Evolutionary conservation across 2,113 vertebrate genomes (phyloP).

Genomic region (Rhineura floridana): DNA sequence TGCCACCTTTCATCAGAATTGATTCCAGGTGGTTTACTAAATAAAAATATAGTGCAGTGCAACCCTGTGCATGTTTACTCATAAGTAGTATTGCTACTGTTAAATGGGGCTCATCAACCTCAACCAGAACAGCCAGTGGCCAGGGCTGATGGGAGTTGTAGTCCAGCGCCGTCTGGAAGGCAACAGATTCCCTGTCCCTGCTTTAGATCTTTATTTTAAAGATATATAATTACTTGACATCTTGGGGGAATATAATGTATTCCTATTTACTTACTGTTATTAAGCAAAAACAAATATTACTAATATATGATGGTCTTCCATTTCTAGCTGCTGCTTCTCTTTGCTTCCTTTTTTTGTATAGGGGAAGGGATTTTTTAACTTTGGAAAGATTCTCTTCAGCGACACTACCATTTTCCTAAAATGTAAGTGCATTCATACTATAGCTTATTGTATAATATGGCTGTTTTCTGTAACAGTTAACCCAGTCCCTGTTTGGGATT

Average conservation of each 20-base stretch:
- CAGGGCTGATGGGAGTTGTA: too few relatives aligned
- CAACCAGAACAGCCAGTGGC: too few relatives aligned
- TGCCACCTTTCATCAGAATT: background rate
- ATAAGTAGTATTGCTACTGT: background rate
- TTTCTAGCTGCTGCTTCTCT: background rate
- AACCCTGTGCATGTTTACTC: background rate
- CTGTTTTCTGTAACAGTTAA: background rate
- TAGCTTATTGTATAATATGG: background rate
- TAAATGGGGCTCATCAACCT: too few relatives aligned
- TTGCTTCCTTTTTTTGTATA: constrained; percentile 60
- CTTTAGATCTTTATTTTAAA: background rate
- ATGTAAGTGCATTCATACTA: constrained; percentile 73
- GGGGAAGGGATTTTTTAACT: constrained; percentile 78
- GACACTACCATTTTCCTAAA: constrained; percentile 80
- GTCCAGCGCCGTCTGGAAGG: background rate
- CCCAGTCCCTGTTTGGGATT: background rate
- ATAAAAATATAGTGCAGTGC: background rate
- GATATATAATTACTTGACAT: background rate
- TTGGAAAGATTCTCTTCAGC: constrained; percentile 83
- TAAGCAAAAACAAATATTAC: background rate
- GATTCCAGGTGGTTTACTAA: background rate
- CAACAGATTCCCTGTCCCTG: background rate
- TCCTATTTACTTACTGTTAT: background rate
- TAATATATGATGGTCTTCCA: background rate
- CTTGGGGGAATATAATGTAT: background rate